Conservation (phyloP, 2,113 vertebrate genomes). For the Eretmochelys imbricata region DNA sequence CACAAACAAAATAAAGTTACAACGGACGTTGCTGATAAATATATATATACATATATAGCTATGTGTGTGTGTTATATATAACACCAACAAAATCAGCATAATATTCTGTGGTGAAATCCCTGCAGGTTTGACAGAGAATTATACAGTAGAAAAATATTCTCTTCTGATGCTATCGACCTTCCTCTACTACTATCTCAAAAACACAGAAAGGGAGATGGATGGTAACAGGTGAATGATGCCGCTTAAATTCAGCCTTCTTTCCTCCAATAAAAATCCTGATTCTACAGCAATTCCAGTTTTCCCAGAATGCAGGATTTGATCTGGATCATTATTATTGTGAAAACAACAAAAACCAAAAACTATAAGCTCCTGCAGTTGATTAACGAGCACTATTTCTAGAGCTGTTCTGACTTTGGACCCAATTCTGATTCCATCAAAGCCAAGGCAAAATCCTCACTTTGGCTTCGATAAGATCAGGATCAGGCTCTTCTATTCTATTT, state of each 20-base stretch:
- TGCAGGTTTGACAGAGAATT: neutral
- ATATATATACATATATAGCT: neutral
- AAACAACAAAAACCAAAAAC: neutral
- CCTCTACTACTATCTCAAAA: neutral
- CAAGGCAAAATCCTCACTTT: neutral
- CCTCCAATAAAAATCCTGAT: neutral
- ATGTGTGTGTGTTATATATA: neutral
- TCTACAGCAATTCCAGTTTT: constrained; percentile 1
- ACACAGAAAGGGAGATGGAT: neutral
- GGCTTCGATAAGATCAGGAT: neutral
- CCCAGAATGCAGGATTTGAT: neutral
- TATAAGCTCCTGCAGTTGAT: neutral
- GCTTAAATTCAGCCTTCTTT: neutral
- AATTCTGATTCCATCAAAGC: neutral
- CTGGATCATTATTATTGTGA: neutral
- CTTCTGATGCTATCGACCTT: neutral
- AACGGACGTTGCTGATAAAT: neutral
- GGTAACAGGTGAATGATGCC: neutral
- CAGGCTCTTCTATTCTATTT: neutral
- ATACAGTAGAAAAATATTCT: neutral
- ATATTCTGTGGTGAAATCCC: neutral
- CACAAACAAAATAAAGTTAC: neutral
- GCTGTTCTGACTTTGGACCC: neutral
- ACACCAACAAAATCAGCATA: neutral
- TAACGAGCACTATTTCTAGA: neutral